Evolutionary conservation across 2,888 invertebrate genomes (phyloP), one percentile per base, ranked within the genome.

Genomic region (Pristionchus japonicus): DNA sequence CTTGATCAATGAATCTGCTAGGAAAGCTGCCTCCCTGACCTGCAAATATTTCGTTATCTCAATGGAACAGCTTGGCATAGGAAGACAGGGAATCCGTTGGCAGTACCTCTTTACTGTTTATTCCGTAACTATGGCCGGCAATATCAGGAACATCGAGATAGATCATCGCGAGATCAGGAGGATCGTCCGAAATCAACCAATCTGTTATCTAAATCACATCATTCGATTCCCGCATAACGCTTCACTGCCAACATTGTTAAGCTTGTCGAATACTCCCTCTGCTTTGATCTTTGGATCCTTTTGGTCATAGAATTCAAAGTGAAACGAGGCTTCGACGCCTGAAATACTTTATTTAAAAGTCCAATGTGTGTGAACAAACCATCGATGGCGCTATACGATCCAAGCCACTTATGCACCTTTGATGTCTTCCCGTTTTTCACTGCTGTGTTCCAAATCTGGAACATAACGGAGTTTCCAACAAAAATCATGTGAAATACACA

Each of bases 401-500:
- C 85, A 9, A 64, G 31, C 85, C 85, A 85, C 37, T 27, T n/a
- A 27, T 40, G 40, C 4, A 85, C 47, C 4, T 85, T 85, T 17
- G 85, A 37, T 27, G 3, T 52, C 31, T 85, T 85, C 61, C 85
- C 85, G 31, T 64, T 85, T 23, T 64, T 85, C 13, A 85, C 85
- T 27, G 20, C 64, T 7, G 85, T 85, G 23, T 85, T 85, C 85
- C 85, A 85, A n/a, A 85, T 85, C 85, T 85, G 64, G 9, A 47
- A 61, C 1, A 37, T n/a, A 31, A 7, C 20, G 9, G 7, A 3
- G 34, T n/a, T 15, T 43, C 43, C 43, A 11, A 43, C 43, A 43
- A 43, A 11, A 43, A 43, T 74, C 31, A 74, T 15, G n/a, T 6
- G 6, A 27, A 23, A 0, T 40, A 40, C 37, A 77, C n/a, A 23